Evolutionary conservation across 2,797 vertebrate species (phyloP).

Genomic region (Lophius americanus): DNA sequence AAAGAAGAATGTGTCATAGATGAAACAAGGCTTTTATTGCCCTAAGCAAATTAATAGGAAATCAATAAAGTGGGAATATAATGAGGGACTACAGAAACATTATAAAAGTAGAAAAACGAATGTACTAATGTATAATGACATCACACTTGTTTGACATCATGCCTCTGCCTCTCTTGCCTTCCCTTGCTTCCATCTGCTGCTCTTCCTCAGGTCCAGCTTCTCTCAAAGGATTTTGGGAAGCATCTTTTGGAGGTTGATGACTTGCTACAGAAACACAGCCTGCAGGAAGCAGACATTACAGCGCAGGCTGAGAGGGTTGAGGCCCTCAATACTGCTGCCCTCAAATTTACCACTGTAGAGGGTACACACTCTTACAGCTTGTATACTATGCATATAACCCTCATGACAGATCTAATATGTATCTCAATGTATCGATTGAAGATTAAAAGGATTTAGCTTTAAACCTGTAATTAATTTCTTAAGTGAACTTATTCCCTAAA

Average conservation of each 20-base stretch:
- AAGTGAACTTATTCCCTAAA: too few relatives aligned
- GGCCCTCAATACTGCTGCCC: slow-evolving; percentile 87
- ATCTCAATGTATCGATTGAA: too few relatives aligned
- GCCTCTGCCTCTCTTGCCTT: too few relatives aligned
- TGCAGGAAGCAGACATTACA: slow-evolving; percentile 90
- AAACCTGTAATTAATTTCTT: too few relatives aligned
- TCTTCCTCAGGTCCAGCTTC: slow-evolving; percentile 83
- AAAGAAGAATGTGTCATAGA: not conserved
- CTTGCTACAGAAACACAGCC: slow-evolving; percentile 91
- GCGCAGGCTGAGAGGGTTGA: slow-evolving; percentile 91
- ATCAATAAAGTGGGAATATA: not conserved
- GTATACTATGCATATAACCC: not conserved
- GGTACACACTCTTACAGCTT: slow-evolving; percentile 70
- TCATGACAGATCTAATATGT: not conserved
- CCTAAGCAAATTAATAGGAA: not conserved
- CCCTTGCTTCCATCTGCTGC: not conserved
- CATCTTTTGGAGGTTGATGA: slow-evolving; percentile 95
- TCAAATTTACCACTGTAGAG: slow-evolving; percentile 89
- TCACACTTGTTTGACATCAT: not conserved
- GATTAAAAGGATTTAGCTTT: too few relatives aligned
- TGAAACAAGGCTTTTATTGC: too few relatives aligned
- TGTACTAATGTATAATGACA: not conserved
- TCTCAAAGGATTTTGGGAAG: slow-evolving; percentile 92
- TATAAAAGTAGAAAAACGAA: not conserved
- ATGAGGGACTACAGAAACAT: not conserved